Evolutionary conservation across 2,797 vertebrate species (phyloP).

Genomic region (Xiphophorus birchmanni): DNA sequence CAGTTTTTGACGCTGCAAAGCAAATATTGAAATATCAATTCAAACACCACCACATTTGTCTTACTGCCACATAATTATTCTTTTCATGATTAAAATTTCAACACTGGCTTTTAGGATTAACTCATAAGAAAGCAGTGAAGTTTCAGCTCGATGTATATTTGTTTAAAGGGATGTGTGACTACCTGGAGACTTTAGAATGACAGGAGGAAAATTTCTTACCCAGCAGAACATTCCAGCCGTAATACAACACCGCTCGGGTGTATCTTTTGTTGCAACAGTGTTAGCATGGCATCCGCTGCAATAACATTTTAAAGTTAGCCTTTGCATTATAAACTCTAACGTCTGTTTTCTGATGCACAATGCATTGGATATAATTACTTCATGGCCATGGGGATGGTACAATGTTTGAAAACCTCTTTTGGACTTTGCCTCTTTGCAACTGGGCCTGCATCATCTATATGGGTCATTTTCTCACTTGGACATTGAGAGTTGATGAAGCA

Average conservation of each 20-base stretch:
- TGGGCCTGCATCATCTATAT: not conserved
- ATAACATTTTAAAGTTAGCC: constrained; percentile 4
- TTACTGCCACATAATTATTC: constrained; percentile 2
- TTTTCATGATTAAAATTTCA: constrained; percentile 3
- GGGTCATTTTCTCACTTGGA: not conserved
- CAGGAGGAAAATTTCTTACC: not conserved
- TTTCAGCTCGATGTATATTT: not conserved
- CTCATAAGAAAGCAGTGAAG: not conserved
- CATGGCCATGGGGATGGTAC: not conserved
- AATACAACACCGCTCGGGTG: constrained; percentile 11
- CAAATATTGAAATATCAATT: constrained; percentile 32
- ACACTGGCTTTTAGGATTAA: constrained; percentile 1
- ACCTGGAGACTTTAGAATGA: constrained; percentile 8
- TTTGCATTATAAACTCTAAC: constrained; percentile 3
- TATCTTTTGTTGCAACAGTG: constrained; percentile 11
- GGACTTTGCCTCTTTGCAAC: not conserved
- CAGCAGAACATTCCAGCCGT: constrained; percentile 3
- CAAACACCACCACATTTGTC: not conserved
- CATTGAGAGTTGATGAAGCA: not conserved
- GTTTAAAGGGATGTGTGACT: not conserved
- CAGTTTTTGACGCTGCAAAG: constrained; percentile 21
- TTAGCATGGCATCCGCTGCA: constrained; percentile 5
- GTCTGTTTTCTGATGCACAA: not conserved
- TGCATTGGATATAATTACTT: not conserved
- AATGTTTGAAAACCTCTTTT: not conserved